Conservation (phyloP, 2,113 vertebrate genomes). For the Cynopterus brachyotis region DNA sequence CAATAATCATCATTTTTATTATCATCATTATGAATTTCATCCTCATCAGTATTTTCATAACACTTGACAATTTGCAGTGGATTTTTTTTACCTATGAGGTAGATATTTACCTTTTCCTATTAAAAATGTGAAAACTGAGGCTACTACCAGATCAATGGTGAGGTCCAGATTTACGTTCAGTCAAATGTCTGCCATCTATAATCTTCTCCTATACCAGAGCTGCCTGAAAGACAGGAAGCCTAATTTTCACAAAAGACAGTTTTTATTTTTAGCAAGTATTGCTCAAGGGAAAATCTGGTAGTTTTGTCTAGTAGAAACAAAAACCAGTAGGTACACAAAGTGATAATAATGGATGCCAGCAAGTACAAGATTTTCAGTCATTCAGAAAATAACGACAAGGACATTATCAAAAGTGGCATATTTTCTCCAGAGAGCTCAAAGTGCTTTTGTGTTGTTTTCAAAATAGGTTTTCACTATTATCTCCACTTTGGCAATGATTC, state of each 20-base stretch:
- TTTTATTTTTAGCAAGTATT: conserved; percentile 18
- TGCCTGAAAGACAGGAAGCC: neutral
- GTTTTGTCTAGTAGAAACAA: conserved; percentile 2
- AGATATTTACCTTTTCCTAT: neutral
- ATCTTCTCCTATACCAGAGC: neutral
- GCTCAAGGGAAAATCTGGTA: neutral
- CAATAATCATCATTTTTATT: neutral
- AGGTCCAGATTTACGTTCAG: neutral
- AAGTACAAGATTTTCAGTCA: neutral
- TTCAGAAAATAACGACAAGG: neutral
- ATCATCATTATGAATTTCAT: neutral
- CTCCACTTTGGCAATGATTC: neutral
- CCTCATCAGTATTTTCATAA: neutral
- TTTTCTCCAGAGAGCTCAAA: conserved; percentile 38
- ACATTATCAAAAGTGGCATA: neutral
- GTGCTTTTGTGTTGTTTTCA: conserved; percentile 15
- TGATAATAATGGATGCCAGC: neutral
- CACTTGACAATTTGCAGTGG: neutral
- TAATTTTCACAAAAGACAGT: neutral
- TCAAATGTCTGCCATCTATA: neutral
- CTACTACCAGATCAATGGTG: neutral
- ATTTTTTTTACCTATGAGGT: neutral
- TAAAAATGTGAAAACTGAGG: neutral
- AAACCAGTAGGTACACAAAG: neutral
- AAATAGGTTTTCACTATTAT: neutral